These are phyloP conservation scores for Charadrius vociferus DNA, from an alignment of 2,113 vertebrate genomes.

Conservation along the genomic window DNA sequence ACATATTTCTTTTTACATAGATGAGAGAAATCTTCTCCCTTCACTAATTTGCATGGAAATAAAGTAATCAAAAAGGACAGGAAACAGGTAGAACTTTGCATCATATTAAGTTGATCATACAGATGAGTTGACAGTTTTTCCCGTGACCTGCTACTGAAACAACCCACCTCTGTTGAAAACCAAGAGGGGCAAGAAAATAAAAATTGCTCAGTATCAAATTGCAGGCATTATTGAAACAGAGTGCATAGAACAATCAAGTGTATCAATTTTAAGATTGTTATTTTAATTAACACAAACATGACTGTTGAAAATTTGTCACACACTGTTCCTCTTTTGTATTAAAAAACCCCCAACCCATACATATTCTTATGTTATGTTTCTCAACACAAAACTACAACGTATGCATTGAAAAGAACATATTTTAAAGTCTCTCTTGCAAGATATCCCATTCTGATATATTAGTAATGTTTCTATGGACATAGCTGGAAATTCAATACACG, in stretches of 20 bases:
- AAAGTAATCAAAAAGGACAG: not conserved
- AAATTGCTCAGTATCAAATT: not conserved
- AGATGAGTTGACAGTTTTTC: not conserved
- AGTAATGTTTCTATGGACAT: not conserved
- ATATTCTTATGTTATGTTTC: not conserved
- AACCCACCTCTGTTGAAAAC: not conserved
- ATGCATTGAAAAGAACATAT: not conserved
- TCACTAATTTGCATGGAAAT: not conserved
- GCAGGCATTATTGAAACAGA: not conserved
- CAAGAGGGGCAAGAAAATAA: not conserved
- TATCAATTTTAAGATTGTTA: not conserved
- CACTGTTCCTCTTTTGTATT: not conserved
- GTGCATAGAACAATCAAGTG: not conserved
- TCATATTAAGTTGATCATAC: not conserved
- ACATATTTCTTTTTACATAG: not conserved
- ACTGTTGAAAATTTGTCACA: not conserved
- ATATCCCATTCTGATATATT: not conserved
- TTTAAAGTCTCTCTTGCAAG: not conserved
- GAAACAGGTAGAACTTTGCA: not conserved
- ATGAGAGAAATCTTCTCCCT: not conserved
- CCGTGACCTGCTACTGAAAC: not conserved
- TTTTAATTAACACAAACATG: not conserved
- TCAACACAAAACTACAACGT: not conserved
- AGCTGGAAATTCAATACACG: not conserved
- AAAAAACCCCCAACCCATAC: accelerated